phyloP scores from a whole-genome alignment of 2,113 vertebrate genomes.

The Podiceps cristatus region DNA sequence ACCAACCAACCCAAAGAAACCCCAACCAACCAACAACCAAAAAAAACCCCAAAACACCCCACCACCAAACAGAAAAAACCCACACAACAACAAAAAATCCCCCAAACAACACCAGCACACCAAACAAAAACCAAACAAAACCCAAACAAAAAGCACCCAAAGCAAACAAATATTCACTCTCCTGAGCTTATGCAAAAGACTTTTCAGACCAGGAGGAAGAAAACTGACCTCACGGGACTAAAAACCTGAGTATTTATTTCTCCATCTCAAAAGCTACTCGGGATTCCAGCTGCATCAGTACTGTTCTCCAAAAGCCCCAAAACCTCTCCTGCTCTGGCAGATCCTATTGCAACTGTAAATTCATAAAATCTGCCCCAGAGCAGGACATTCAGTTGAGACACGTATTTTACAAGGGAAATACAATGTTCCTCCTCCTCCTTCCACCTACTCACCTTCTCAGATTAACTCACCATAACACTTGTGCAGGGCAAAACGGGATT shows the following conservation, averaged over 20 bases:
- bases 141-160: background rate
- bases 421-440: background rate
- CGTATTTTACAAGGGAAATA: background rate
- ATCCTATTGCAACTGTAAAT: background rate
- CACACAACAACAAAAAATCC: background rate
- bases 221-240: background rate
- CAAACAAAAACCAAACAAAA: too few species aligned
- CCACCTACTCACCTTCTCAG: background rate
- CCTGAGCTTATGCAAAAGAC: background rate
- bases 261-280: background rate
- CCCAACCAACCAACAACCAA: background rate
- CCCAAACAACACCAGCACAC: too few species aligned
- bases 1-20: background rate
- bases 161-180: background rate
- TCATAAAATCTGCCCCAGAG: background rate
- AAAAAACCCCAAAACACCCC: background rate
- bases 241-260: background rate
- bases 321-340: background rate
- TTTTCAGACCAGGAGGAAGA: background rate
- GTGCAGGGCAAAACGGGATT: background rate
- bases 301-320: rapidly evolving
- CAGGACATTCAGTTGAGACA: background rate
- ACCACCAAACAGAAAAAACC: too few species aligned
- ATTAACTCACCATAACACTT: background rate
- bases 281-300: background rate